These are phyloP conservation scores for Coenobita brevimanus DNA, from an alignment of 1,140 invertebrate genomes.

Conservation along the genomic window DNA sequence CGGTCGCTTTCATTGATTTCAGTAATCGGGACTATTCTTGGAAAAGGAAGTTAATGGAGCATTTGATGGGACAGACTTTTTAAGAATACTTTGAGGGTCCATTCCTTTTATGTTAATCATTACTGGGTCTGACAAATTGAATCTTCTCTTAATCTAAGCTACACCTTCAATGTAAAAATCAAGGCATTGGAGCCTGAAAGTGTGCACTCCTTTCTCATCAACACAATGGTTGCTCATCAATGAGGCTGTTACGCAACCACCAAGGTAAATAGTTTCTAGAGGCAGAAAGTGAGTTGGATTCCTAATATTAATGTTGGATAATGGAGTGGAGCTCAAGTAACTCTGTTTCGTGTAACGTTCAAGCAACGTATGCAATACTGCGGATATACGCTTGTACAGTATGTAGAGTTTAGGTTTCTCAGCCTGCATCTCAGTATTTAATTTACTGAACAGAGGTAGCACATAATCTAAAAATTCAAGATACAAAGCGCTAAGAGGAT, in stretches of 20 bases:
- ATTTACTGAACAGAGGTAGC: background rate
- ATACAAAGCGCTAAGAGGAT: no score
- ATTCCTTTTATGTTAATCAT: background rate
- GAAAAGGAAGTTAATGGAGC: background rate
- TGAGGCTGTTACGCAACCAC: background rate
- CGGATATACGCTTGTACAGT: background rate
- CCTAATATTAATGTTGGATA: background rate
- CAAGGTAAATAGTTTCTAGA: background rate
- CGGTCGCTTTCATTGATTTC: background rate
- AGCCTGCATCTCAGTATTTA: background rate
- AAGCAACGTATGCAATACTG: background rate
- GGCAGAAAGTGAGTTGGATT: background rate
- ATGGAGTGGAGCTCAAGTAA: background rate
- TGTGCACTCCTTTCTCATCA: background rate
- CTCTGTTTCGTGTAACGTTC: background rate
- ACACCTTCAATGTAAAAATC: background rate
- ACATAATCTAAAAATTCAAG: no score
- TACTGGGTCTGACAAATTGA: slow-evolving; percentile 9
- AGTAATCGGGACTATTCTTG: background rate
- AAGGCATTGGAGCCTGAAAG: background rate
- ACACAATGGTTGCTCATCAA: background rate
- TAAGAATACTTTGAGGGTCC: background rate
- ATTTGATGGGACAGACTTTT: background rate
- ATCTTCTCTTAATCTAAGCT: background rate
- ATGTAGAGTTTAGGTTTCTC: background rate